Conservation (phyloP, 2,888 invertebrate species). For the Bombylius major region DNA sequence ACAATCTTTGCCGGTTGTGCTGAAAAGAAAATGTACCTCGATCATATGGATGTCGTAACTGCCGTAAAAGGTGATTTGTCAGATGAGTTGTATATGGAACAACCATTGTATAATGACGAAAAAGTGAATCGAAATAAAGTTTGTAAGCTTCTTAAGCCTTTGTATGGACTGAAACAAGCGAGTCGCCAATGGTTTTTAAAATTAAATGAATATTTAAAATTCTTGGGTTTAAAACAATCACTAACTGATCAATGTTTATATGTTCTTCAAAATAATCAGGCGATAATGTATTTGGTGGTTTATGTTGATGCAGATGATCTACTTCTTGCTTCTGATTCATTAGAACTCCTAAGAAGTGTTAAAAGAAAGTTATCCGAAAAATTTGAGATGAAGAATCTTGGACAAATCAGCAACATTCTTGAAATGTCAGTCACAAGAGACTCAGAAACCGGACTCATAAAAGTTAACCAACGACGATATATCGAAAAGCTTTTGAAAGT, state of each 20-base stretch:
- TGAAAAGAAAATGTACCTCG: background rate
- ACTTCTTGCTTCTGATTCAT: background rate
- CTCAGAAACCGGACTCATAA: too few species aligned
- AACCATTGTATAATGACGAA: background rate
- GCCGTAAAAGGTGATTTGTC: background rate
- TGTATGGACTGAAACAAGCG: background rate
- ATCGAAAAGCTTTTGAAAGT: background rate
- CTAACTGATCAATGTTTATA: background rate
- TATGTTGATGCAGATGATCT: background rate
- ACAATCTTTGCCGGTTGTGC: background rate
- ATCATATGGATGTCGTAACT: background rate
- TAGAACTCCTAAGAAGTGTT: background rate
- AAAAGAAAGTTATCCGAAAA: background rate
- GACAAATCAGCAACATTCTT: background rate
- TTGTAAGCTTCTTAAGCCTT: background rate
- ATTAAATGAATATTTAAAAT: background rate
- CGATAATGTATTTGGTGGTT: background rate
- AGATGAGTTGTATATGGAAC: background rate
- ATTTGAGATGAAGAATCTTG: background rate
- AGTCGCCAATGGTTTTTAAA: background rate
- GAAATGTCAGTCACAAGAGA: background rate
- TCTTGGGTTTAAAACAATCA: background rate
- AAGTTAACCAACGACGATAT: too few species aligned
- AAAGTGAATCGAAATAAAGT: too few species aligned
- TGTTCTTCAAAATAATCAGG: background rate